Base-by-base conservation (phyloP, 2,888 invertebrate species). In the Drosophila prostipennis region DNA sequence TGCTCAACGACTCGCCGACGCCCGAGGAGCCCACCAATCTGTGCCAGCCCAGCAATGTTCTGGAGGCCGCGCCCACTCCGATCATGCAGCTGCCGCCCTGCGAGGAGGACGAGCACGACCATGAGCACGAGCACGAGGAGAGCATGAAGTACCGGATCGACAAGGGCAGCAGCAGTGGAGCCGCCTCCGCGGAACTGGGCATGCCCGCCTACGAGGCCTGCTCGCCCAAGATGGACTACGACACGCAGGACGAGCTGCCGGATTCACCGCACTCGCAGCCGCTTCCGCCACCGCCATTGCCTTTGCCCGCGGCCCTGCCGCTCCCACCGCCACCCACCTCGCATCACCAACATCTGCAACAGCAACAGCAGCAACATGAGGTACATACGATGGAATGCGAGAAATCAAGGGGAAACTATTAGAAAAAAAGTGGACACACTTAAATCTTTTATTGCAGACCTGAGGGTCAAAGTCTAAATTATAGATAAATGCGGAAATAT, bases 21-120 rank as follows among this genome's bases (percentile, higher is more conserved):
- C 88, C 84, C 29, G 88, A 86, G 45, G 88, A 86, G 37, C 84
- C 88, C 2, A 84, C 84, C 51, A 84, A 84, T 48, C 54, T 88
- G 53, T 88, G 84, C 63, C 89, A 88, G 72, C 72, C 56, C 37
- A 82, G 56, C 34, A 82, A 46, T 29, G 79, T 49, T 2, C 48
- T 76, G 11, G 88, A 87, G 13, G 43, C 72, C 0, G 56, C 76
- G 2, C 69, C 86, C 6, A 53, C 82, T 7, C 52, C 72, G 1
- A 32, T 53, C 6, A 16, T 85, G 49, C 26, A 64, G 1, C 34
- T 75, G 64, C 58, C 77, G 6, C 55, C 61, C 2, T 79, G 80
- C 40, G 81, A 84, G 0, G 84, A 84, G 6, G 89, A 84, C n/a
- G 88, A 85, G 5, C 86, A 80, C 16, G 63, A 76, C 29, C 60